A percentile compares a stretch with the other conserved stretches of the same genome.
Evolutionary conservation across 2,888 invertebrate species (phyloP).

Genomic region (Thysanoteuthis rhombus): DNA sequence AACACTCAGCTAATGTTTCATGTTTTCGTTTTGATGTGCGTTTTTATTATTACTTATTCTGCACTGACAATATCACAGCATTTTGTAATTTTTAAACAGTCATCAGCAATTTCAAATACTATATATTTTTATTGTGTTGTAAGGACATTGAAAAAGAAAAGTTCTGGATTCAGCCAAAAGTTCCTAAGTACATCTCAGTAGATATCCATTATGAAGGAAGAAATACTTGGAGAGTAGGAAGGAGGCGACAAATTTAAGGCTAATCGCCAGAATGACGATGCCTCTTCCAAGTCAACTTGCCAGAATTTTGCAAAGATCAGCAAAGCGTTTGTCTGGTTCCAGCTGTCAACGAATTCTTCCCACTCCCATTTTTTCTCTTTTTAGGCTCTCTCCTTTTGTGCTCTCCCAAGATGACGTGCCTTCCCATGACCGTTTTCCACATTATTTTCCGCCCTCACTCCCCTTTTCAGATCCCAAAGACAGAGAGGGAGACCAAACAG

Average conservation of each 20-base stretch:
- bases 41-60: not conserved
- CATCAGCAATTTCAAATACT: not conserved
- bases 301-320: not conserved
- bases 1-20: no score
- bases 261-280: not conserved
- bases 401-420: not conserved
- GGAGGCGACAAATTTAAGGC: not conserved
- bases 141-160: no score
- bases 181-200: no score
- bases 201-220: no score
- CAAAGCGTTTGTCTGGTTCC: not conserved
- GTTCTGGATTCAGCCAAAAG: no score
- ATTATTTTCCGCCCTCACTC: not conserved
- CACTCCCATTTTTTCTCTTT: not conserved
- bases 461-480: not conserved
- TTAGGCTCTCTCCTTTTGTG: no score
- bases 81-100: not conserved
- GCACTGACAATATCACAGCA: not conserved
- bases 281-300: not conserved
- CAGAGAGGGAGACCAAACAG: not conserved
- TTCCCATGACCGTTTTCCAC: not conserved
- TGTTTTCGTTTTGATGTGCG: no score
- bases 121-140: no score
- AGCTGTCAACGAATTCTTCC: not conserved
- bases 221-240: not conserved